phyloP scores from a whole-genome alignment of 1,140 invertebrate genomes.

The Drosophila biarmipes region DNA sequence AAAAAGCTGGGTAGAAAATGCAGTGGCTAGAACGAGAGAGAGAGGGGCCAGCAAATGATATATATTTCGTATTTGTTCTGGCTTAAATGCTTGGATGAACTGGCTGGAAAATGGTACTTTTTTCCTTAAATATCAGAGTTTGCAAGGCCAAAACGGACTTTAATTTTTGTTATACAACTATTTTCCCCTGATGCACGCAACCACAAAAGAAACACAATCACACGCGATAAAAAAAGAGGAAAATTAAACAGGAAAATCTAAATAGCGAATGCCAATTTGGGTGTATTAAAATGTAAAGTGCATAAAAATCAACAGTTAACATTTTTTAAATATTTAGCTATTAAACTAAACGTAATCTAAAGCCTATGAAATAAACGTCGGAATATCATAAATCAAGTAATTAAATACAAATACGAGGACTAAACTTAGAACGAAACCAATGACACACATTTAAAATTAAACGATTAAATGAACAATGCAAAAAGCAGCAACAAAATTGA shows the following conservation, averaged over 20 bases:
- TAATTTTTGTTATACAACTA: not conserved
- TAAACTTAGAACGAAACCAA: conserved; percentile 22
- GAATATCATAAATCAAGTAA: conserved; percentile 73
- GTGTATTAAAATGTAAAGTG: conserved; percentile 79
- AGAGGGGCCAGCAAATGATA: not conserved
- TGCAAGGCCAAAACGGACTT: not conserved
- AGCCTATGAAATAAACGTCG: conserved; percentile 84
- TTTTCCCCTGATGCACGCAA: conserved; percentile 5
- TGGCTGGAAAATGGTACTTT: not conserved
- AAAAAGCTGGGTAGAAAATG: conserved; percentile 1
- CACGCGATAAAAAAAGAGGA: conserved; percentile 20
- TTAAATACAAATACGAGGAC: conserved; percentile 26
- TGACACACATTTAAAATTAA: conserved; percentile 21
- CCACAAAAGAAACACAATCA: conserved; percentile 13
- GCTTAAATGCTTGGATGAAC: not conserved
- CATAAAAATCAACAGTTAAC: conserved; percentile 86
- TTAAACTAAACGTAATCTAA: conserved; percentile 83
- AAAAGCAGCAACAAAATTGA: conserved; percentile 34
- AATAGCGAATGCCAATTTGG: conserved; percentile 65
- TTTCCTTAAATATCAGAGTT: not conserved
- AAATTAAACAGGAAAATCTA: conserved; percentile 51
- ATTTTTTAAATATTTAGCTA: conserved; percentile 86
- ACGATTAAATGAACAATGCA: conserved; percentile 24
- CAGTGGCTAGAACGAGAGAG: not conserved
- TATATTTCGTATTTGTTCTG: conserved; percentile 7